These are phyloP conservation scores for Xanthostigma xanthostigma DNA, from an alignment of 2,888 invertebrate species.

Conservation along the genomic window DNA sequence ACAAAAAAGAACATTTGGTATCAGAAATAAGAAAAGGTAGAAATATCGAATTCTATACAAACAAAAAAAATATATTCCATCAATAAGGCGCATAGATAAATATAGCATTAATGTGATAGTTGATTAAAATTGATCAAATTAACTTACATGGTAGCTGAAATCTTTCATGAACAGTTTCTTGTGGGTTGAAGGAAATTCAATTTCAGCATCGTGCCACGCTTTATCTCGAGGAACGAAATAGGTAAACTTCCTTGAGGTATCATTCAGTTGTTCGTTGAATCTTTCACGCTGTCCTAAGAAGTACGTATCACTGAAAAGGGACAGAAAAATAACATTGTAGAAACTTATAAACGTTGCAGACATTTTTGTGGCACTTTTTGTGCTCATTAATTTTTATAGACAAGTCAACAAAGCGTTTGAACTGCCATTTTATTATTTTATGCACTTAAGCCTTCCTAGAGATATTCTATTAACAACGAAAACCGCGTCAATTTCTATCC, in stretches of 20 bases:
- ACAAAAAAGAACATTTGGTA: conserved; percentile 14
- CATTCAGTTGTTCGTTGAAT: conserved; percentile 66
- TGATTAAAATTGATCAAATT: not conserved
- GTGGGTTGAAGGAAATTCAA: conserved; percentile 62
- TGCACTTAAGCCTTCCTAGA: no score
- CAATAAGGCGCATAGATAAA: no score
- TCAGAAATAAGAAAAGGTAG: no score
- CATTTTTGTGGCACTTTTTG: conserved; percentile 1
- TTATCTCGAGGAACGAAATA: conserved; percentile 83
- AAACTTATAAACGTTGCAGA: not conserved
- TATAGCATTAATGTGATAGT: no score
- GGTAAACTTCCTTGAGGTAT: conserved; percentile 66
- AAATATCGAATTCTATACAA: no score
- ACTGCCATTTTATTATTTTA: no score
- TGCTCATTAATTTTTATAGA: conserved; percentile 5
- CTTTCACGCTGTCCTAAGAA: conserved; percentile 55
- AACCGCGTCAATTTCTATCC: no score
- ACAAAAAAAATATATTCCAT: no score
- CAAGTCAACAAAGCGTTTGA: no score
- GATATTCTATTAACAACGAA: no score
- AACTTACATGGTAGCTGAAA: conserved; percentile 65
- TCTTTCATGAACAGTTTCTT: conserved; percentile 73
- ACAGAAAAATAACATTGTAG: conserved; percentile 18
- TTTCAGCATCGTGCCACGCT: conserved; percentile 71
- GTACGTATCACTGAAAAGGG: conserved; percentile 55